Evolutionary conservation across 2,888 invertebrate species (phyloP).

Genomic region (Galeruca laticollis): DNA sequence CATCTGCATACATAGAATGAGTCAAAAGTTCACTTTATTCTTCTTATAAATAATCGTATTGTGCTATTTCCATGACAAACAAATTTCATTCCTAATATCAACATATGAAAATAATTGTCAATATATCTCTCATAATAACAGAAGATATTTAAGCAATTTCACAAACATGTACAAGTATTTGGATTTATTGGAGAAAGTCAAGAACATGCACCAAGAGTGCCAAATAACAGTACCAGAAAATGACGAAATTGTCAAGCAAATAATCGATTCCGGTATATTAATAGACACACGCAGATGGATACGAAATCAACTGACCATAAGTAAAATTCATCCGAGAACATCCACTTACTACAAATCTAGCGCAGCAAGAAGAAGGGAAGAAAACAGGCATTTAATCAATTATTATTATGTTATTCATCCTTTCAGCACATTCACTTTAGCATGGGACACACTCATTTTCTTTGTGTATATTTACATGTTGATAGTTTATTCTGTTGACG

Average conservation of each 20-base stretch:
- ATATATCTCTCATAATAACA: no score
- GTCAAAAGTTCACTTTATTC: no score
- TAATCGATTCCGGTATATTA: slow-evolving; percentile 34
- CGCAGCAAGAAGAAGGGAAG: slow-evolving; percentile 21
- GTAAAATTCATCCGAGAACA: slow-evolving; percentile 25
- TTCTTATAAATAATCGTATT: neutral
- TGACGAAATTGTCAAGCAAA: slow-evolving; percentile 22
- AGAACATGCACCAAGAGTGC: slow-evolving; percentile 1
- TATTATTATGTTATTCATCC: slow-evolving; percentile 27
- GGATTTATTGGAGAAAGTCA: neutral
- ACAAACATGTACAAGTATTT: neutral
- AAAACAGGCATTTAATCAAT: slow-evolving; percentile 20
- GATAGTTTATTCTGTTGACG: slow-evolving; percentile 13
- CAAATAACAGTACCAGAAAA: slow-evolving; percentile 2
- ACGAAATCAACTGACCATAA: slow-evolving; percentile 7
- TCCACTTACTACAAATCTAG: slow-evolving; percentile 25
- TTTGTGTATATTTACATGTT: slow-evolving; percentile 15
- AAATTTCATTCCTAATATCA: no score
- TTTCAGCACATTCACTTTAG: slow-evolving; percentile 12
- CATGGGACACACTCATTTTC: slow-evolving; percentile 16
- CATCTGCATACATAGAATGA: no score
- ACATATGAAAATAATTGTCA: neutral
- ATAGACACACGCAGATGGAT: slow-evolving; percentile 28
- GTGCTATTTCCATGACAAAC: slow-evolving; percentile 5
- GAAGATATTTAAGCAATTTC: neutral